Evolutionary conservation across 2,113 vertebrate species (phyloP).

Genomic region (Geococcyx californianus): DNA sequence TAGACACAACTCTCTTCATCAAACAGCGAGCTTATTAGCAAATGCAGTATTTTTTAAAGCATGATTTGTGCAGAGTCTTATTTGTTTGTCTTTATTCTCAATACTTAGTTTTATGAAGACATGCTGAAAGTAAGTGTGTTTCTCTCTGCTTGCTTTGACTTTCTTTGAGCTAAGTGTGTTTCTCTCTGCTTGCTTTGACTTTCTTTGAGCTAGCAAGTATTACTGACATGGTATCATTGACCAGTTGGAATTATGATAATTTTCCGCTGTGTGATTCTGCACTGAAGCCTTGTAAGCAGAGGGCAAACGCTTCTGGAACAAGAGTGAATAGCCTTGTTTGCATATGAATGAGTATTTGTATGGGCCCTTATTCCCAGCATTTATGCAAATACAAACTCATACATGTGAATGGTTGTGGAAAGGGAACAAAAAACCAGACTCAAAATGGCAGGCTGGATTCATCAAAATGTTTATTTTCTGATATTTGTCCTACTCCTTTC

Average conservation of each 20-base stretch:
- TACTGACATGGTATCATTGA: background rate
- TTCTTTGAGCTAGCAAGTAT: background rate
- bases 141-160: background rate
- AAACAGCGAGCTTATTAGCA: background rate
- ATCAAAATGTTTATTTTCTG: conserved; percentile 24
- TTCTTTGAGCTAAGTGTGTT: background rate
- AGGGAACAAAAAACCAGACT: conserved; percentile 7
- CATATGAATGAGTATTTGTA: conserved; percentile 41
- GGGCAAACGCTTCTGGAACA: conserved; percentile 27
- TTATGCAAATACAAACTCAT: conserved; percentile 54
- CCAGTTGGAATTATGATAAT: conserved; percentile 3
- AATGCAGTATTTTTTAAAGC: background rate
- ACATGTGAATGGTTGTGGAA: conserved; percentile 21
- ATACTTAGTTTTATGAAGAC: background rate
- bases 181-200: background rate
- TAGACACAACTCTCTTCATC: rapidly evolving
- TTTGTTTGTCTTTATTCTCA: background rate
- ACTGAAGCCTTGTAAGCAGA: conserved; percentile 2
- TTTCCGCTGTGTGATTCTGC: background rate
- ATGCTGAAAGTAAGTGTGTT: background rate
- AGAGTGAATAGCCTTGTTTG: conserved; percentile 40
- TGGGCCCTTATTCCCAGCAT: background rate
- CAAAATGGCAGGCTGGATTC: background rate
- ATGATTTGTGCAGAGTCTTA: background rate
- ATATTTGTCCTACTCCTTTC: background rate